These are phyloP conservation scores for Salvator merianae DNA, from an alignment of 2,113 vertebrate genomes.

Conservation along the genomic window DNA sequence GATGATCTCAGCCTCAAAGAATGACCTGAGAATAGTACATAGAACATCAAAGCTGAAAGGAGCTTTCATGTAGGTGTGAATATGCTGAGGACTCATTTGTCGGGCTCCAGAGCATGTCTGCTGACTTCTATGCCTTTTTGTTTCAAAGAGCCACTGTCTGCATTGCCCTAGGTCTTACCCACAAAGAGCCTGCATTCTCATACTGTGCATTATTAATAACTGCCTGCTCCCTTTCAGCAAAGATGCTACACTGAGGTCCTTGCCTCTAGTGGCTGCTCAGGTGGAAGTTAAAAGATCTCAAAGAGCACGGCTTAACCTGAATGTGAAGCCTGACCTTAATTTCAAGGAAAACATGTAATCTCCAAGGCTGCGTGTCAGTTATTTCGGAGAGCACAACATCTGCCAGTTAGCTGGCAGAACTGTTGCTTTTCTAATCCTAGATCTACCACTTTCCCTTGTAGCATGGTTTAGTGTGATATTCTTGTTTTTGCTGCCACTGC, in stretches of 20 bases:
- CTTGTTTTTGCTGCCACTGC: too few species aligned
- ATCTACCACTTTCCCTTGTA: neutral
- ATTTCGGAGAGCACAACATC: conserved; percentile 15
- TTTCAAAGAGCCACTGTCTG: conserved; percentile 18
- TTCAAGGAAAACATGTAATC: conserved; percentile 46
- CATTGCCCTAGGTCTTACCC: conserved; percentile 35
- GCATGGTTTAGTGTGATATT: neutral
- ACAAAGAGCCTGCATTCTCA: conserved; percentile 38
- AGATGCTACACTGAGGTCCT: conserved; percentile 48
- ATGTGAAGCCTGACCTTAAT: conserved; percentile 42
- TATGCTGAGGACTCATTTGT: conserved; percentile 12
- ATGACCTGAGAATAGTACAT: neutral
- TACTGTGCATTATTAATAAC: conserved; percentile 55
- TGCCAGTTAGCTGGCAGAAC: conserved; percentile 11
- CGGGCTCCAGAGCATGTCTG: neutral
- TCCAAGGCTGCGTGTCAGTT: conserved; percentile 14
- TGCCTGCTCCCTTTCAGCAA: conserved; percentile 49
- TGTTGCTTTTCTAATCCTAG: conserved; percentile 1
- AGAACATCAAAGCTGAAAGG: neutral
- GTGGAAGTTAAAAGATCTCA: conserved; percentile 42
- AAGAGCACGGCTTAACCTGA: conserved; percentile 26
- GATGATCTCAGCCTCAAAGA: neutral
- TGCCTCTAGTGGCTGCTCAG: conserved; percentile 31
- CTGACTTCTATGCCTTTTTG: neutral
- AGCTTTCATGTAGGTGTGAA: neutral